Evolutionary conservation across 2,888 invertebrate species (phyloP).

Genomic region (Drosophila yooni): DNA sequence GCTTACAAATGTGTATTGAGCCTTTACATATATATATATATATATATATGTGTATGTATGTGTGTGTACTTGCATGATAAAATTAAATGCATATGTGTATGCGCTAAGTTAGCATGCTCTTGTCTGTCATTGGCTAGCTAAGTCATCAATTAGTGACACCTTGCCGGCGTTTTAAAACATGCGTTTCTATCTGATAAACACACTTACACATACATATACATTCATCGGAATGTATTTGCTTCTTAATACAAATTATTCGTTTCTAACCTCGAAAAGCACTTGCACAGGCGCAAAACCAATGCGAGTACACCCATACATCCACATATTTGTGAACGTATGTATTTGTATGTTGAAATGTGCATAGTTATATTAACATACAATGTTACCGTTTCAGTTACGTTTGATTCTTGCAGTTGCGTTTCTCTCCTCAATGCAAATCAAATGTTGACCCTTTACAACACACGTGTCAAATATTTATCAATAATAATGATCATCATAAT

Average conservation of each 20-base stretch:
- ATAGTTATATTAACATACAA: slow-evolving; percentile 7
- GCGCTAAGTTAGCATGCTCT: slow-evolving; percentile 15
- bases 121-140: slow-evolving; percentile 14
- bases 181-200: slow-evolving; percentile 55
- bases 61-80: not conserved
- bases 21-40: slow-evolving; percentile 20
- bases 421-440: not conserved
- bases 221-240: slow-evolving; percentile 13
- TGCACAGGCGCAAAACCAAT: slow-evolving; percentile 46
- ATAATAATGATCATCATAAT: slow-evolving; percentile 12
- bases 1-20: slow-evolving; percentile 20
- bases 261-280: slow-evolving; percentile 66
- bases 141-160: slow-evolving; percentile 40
- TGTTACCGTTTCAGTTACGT: slow-evolving; percentile 14
- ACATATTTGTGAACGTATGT: not conserved
- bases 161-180: slow-evolving; percentile 60
- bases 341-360: slow-evolving; percentile 6
- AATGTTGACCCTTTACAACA: slow-evolving; percentile 16
- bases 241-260: slow-evolving; percentile 56
- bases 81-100: not conserved
- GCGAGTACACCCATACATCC: not conserved
- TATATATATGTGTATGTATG: slow-evolving; percentile 1
- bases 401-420: slow-evolving; percentile 25
- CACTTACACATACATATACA: slow-evolving; percentile 13
- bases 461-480: not conserved